Evolutionary conservation across 1,140 invertebrate genomes (phyloP).

Genomic region (Drosophila chauvacae): DNA sequence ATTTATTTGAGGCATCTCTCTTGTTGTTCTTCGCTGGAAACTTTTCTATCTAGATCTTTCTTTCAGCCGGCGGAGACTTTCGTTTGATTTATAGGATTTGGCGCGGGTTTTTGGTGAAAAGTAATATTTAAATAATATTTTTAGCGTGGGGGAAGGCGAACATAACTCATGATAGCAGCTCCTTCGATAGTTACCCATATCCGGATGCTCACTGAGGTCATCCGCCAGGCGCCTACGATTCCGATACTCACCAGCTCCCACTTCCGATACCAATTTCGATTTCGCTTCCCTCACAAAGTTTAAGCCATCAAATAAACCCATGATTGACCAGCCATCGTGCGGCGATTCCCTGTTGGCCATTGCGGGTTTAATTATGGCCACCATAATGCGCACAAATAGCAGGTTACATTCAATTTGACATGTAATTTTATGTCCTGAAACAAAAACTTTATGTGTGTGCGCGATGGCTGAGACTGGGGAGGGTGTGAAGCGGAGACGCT

Average conservation of each 20-base stretch:
- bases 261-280: constrained; percentile 21
- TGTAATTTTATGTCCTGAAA: constrained; percentile 78
- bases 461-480: background rate
- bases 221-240: constrained; percentile 55
- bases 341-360: constrained; percentile 38
- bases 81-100: constrained; percentile 47
- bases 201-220: constrained; percentile 58
- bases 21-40: constrained; percentile 40
- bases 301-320: constrained; percentile 74
- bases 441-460: constrained; percentile 58
- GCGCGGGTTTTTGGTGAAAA: constrained; percentile 31
- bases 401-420: constrained; percentile 82
- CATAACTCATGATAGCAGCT: constrained; percentile 39
- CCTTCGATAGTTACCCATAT: constrained; percentile 3
- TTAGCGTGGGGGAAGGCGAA: background rate
- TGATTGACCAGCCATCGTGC: constrained; percentile 76
- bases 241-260: background rate
- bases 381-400: constrained; percentile 78
- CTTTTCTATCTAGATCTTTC: constrained; percentile 47
- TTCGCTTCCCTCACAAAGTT: constrained; percentile 47
- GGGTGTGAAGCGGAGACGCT: constrained; percentile 11
- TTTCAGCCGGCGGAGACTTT: constrained; percentile 27
- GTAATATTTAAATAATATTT: constrained; percentile 58
- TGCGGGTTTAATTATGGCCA: constrained; percentile 72
- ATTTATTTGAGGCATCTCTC: constrained; percentile 34